Evolutionary conservation across 2,797 vertebrate species (phyloP), one percentile per base, ranked within the genome.

Genomic region (Dipus sagitta): DNA sequence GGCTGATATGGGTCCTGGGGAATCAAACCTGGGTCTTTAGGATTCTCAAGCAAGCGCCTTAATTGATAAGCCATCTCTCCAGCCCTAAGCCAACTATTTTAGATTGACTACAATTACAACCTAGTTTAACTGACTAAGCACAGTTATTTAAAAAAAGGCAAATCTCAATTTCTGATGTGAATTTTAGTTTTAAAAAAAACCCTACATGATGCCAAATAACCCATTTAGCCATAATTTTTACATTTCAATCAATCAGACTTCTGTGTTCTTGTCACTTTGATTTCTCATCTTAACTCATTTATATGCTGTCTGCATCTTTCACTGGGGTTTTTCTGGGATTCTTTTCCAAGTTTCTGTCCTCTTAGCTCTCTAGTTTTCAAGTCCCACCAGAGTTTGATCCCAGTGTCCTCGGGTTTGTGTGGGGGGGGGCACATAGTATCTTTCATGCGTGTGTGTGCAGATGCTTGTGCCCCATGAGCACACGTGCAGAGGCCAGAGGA

Each of bases 161-260:
- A 91, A 58, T 6, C 30, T 83, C 75, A 88, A 58, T 95, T 92
- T 93, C 42, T 20, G 28, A 71, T 86, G 60, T 70, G 81, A 47
- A 91, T 86, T 89, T 93, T 62, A 86, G 91, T 71, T 38, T 85
- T 14, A 32, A 67, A 64, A 67, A 64, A 85, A 90, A 71, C n/a
- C 21, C n/a, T 71, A 1, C 65, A 34, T 64, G 32, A 92, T 72
- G 30, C 83, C 74, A 93, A 94, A 95, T 92, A 93, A 79, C 92
- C 93, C 88, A 90, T 95, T 95, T 96, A 94, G 90, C 17, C 42
- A 64, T 68, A 75, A 80, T 68, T 93, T 92, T 93, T 32, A 64
- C 78, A 70, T 94, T 86, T 94, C 68, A 94, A 30, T 94, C 68
- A 93, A 30, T 52, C 30, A 62, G 75, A 83, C 64, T 82, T 75